Base-by-base conservation (phyloP, 2,888 invertebrate genomes). In the Cremastobaeus sp. region DNA sequence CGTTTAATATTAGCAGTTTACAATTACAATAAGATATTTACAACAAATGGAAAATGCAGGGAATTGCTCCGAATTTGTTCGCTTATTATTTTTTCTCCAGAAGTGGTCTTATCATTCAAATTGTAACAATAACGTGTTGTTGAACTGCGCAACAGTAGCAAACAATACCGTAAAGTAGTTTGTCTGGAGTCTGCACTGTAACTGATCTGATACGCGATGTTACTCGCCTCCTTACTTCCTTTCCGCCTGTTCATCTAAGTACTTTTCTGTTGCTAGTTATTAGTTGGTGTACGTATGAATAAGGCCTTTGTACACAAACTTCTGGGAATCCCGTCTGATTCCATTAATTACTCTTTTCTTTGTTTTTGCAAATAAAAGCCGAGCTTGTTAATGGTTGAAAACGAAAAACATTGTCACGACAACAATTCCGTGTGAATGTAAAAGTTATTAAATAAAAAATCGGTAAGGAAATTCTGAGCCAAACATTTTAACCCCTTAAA, bases 151-250 rank as follows among this genome's bases (percentile, higher is more conserved):
- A 3, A n/a, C 41, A 30, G 41, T 41, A 41, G 41, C 54, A 30
- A 30, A 5, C 52, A 25, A 15, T 15, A 17, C 2, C 8, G 12
- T 34, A 30, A 20, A 28, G 18, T 9, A 45, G 59, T 59, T 37
- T 37, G 37, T 25, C 3, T 43, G 12, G 37, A 47, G 47, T 59
- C n/a, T n/a, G n/a, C n/a, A 34, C 37, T 37, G 35, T 12, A 47
- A 18, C 21, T 21, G 59, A 47, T 48, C 60, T 48, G 48, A 48
- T 60, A 60, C 15, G 35, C 48, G 15, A 50, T 39, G 48, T 60
- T 48, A 14, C 28, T 18, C 59, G 47, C 47, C 60, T 48, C 14
- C 48, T 47, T 47, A 28, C 37, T 59, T 59, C 59, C 59, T 45
- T 48, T 60, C 17, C 9, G 60, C 21, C 62, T 48, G 50, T 50